A percentile compares a stretch with the other conserved stretches of the same genome.
phyloP scores from a whole-genome alignment of 2,888 invertebrate species.

The Pristionchus mayeri region DNA sequence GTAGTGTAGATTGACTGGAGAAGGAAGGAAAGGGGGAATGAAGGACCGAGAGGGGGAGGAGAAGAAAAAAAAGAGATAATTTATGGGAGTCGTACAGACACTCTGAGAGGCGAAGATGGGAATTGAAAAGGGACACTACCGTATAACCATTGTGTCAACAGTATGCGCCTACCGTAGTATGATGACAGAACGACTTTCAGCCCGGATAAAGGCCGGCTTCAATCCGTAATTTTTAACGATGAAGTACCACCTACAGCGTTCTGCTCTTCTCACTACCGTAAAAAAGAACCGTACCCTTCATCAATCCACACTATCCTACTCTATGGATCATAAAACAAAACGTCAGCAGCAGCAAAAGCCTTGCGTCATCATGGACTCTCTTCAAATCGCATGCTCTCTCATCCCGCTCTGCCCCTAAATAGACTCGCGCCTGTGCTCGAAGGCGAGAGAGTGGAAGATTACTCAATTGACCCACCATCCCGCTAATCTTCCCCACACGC shows the following conservation, averaged over 20 bases:
- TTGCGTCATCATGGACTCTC: background rate
- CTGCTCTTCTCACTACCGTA: too few relatives aligned
- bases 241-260: too few relatives aligned
- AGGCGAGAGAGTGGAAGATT: too few relatives aligned
- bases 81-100: background rate
- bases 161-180: too few relatives aligned
- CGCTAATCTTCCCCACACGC: background rate
- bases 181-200: too few relatives aligned
- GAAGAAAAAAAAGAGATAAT: constrained; percentile 7
- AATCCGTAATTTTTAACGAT: too few relatives aligned
- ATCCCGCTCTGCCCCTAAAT: background rate
- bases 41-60: background rate
- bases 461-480: background rate
- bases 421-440: too few relatives aligned
- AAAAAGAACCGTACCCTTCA: too few relatives aligned
- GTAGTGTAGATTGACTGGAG: background rate
- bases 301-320: too few relatives aligned
- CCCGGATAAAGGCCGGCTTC: too few relatives aligned
- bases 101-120: background rate
- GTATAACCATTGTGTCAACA: background rate
- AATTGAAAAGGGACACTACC: background rate
- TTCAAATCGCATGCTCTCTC: background rate
- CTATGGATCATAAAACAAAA: background rate
- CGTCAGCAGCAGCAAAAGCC: background rate
- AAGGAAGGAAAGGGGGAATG: background rate